Conservation (phyloP, 2,113 vertebrate species). For the Amphilophus citrinellus region DNA sequence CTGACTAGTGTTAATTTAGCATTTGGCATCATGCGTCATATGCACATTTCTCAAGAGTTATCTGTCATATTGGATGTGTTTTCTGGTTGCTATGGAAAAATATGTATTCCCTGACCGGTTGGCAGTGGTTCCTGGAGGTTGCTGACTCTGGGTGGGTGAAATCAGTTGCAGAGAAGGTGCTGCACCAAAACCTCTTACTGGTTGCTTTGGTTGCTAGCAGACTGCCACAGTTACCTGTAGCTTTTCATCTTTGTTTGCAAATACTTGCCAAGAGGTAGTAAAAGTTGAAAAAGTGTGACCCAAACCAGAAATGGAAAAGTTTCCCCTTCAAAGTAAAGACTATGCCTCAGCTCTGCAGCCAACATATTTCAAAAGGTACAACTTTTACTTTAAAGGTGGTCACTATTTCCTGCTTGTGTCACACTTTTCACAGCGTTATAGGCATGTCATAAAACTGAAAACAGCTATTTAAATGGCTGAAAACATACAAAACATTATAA, state of each 20-base stretch:
- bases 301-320: too few species aligned
- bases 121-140: background rate
- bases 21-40: background rate
- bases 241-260: too few species aligned
- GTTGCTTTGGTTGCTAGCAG: too few species aligned
- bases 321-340: too few species aligned
- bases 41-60: background rate
- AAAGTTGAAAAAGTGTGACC: too few species aligned
- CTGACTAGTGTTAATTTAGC: background rate
- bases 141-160: background rate
- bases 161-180: constrained; percentile 6
- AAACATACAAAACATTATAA: background rate
- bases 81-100: background rate
- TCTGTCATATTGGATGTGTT: background rate
- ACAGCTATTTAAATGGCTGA: background rate
- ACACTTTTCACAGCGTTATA: too few species aligned
- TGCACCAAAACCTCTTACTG: background rate
- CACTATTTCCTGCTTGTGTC: too few species aligned
- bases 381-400: too few species aligned
- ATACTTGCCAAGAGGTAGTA: too few species aligned
- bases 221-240: too few species aligned
- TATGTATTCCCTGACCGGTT: background rate
- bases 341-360: too few species aligned
- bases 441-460: background rate
- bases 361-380: too few species aligned